Evolutionary conservation across 2,113 vertebrate species (phyloP), one percentile per base, ranked within the genome.

Genomic region (Holacanthus passer): DNA sequence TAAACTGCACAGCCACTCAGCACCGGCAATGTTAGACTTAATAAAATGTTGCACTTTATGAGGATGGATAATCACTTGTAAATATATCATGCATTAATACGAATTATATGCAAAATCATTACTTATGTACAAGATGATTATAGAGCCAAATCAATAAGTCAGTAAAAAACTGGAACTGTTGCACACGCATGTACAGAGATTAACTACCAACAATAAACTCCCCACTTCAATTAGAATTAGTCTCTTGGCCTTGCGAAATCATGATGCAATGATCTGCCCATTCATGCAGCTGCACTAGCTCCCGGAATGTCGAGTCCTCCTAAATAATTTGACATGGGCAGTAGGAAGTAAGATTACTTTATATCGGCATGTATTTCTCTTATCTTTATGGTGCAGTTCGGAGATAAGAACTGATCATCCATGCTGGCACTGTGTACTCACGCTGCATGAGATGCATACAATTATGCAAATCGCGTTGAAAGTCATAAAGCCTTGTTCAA

Each of bases 381-480:
- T 94, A 94, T 95, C 92, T 92, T 90, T 92, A 89, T 70, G 79
- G 83, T 68, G 78, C 85, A 89, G 88, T 94, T 92, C 87, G 89
- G 79, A 93, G 93, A 96, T 94, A 93, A 94, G 90, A 82, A 83
- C 87, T 89, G 93, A 94, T 95, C 91, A 89, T 93, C 90, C 88
- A 83, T 91, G 93, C 92, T 92, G 88, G 89, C 87, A 67, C 81
- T 92, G 89, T 93, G 92, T 94, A 92, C 89, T 86, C 81, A 86
- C 87, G 50, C 93, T 80, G 87, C 93, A 92, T 91, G 91, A 88
- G 82, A 90, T 90, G 93, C 94, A 95, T 95, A 90, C 92, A 90
- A 95, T 95, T 94, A 95, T 95, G 94, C 93, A 95, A 94, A 95
- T 94, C 12, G 45, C 8, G 76, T 41, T 88, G 79, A 83, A 93